Evolutionary conservation across 2,113 vertebrate genomes (phyloP), one percentile per base, ranked within the genome.

Genomic region (Lophotis ruficrista): DNA sequence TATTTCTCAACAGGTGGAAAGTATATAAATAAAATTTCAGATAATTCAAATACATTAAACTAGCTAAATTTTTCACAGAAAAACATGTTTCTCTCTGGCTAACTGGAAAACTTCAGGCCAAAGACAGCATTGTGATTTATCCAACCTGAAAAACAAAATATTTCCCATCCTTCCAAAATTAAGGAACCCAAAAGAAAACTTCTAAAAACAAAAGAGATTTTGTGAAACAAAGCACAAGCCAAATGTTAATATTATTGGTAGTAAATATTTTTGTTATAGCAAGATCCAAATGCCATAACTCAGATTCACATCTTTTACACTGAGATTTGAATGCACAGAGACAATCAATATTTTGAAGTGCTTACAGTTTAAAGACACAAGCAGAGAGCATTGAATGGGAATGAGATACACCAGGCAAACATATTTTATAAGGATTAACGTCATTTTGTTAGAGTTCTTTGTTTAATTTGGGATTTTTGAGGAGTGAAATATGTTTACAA

Each of bases 1-100:
- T 90, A 93, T 82, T 94, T 95, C 73, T 87, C 77, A 93, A 82
- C 86, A 94, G 89, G 96, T 96, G 45, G 41, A 91, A 96, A 89
- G 41, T 58, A 92, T 71, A 89, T 71, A 91, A 95, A 84, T 78
- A 92, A 91, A 70, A 48, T 79, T 89, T 91, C 83, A 92, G 57
- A 89, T 93, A 84, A 90, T 89, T 91, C 79, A 90, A 89, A 94
- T 90, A 68, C 45, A 71, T 93, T 81, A 53, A 84, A 82, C 87
- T 25, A 79, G 72, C 61, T 82, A 69, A 31, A 30, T 81, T 95
- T 96, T 96, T 69, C 92, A 92, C 61, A 65, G 15, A 79, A 95
- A 94, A 93, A 79, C 51, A 76, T 48, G 43, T 25, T 93, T 87
- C 60, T 66, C 20, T 47, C 78, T 60, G 77, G 56, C 54, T 66